Base-by-base conservation (phyloP, 1,140 invertebrate species). In the Gonatopus flavifemur region DNA sequence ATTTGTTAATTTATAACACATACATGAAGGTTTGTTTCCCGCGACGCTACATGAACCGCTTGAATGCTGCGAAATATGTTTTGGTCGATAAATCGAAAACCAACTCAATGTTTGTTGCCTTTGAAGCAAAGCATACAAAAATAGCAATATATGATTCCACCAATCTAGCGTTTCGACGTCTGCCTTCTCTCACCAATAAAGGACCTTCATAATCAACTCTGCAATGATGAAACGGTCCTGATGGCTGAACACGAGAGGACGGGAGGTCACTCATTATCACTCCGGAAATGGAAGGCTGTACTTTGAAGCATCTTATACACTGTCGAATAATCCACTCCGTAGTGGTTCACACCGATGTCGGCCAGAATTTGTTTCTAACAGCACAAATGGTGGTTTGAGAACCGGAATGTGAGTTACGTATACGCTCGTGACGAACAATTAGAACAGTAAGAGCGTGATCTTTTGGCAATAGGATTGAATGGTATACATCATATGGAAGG, bases 191-290 rank as follows among this genome's bases (percentile, higher is more conserved):
- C n/a, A n/a, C n/a, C n/a, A n/a, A n/a, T n/a, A n/a, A n/a, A n/a
- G 36, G 25, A 0, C 35, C 36, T 0, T 33, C 45, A 2, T 48
- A 48, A 5, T 48, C 36, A 0, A 48, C n/a, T 0, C 36, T 19
- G 12, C 36, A 48, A n/a, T 39, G 18, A 2, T 8, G 12, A 10
- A 48, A 48, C 1, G 45, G 21, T 0, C 13, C 15, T 0, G 22
- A 48, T 0, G 15, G 0, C 0, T 2, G 25, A 0, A 39, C 24
- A 3, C 45, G 12, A 1, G 2, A 0, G 0, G 35, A 2, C 0
- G 22, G 22, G 0, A 47, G 7, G 0, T 13, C 15, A 1, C 25
- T 19, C 35, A 31, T 39, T 6, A 15, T 0, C 0, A 19, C 25
- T 8, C 38, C 25, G 0, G 18, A 48, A 1, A 2, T 13, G 0